Conservation (phyloP, 2,888 invertebrate genomes). For the Falcaria lacertinaria region DNA sequence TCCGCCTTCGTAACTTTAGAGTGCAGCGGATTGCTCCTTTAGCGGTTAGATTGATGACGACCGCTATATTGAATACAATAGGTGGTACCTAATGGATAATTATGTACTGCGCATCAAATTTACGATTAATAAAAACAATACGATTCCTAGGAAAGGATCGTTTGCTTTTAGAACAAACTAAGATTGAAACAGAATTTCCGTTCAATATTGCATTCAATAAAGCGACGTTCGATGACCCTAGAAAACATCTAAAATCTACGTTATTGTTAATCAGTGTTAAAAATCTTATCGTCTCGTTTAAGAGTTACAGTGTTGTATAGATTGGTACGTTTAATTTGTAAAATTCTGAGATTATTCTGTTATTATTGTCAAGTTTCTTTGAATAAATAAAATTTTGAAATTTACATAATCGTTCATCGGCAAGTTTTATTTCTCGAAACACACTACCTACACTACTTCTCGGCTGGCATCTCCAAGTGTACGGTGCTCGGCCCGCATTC, state of each 20-base stretch:
- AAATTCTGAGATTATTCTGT: slow-evolving; percentile 74
- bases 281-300: slow-evolving; percentile 77
- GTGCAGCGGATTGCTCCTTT: slow-evolving; percentile 66
- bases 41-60: slow-evolving; percentile 64
- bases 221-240: slow-evolving; percentile 63
- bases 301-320: slow-evolving; percentile 79
- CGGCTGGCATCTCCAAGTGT: slow-evolving; percentile 26
- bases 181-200: too few relatives aligned
- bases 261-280: slow-evolving; percentile 78
- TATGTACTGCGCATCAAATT: too few relatives aligned
- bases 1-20: slow-evolving; percentile 71
- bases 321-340: slow-evolving; percentile 74
- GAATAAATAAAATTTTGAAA: slow-evolving; percentile 77
- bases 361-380: slow-evolving; percentile 77
- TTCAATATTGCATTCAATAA: slow-evolving; percentile 52
- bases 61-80: slow-evolving; percentile 55
- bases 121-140: too few relatives aligned
- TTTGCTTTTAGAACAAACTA: too few relatives aligned
- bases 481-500: slow-evolving; percentile 27
- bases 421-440: slow-evolving; percentile 50
- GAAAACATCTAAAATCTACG: slow-evolving; percentile 66
- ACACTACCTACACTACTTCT: slow-evolving; percentile 28
- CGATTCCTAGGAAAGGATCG: too few relatives aligned
- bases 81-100: slow-evolving; percentile 8
- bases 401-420: slow-evolving; percentile 75